Percentiles rank a stretch among this genome's conserved stretches.
phyloP scores from a whole-genome alignment of 2,113 vertebrate genomes.

The Scalopus aquaticus region DNA sequence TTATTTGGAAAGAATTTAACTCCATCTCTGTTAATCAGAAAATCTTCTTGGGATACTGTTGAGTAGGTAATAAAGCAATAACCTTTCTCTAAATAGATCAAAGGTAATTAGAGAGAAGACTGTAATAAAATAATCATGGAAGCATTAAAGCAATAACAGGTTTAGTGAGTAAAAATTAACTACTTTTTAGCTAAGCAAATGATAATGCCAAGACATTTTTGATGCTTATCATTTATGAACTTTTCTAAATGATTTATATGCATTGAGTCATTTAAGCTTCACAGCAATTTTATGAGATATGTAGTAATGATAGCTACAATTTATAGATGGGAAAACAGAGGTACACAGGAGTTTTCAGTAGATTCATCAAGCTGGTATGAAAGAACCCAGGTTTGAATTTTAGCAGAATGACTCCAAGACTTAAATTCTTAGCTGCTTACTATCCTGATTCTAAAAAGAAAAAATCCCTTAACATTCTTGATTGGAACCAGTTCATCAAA shows the following conservation, averaged over 20 bases:
- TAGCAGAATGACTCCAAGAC: background rate
- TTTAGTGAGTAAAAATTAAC: background rate
- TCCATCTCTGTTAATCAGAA: background rate
- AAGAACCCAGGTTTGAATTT: background rate
- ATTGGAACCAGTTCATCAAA: background rate
- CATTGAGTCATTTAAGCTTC: background rate
- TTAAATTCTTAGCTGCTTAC: background rate
- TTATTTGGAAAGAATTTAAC: background rate
- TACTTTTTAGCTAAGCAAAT: background rate
- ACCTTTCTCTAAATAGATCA: background rate
- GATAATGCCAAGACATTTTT: background rate
- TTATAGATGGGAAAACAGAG: background rate
- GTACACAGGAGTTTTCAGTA: background rate
- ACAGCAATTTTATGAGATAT: background rate
- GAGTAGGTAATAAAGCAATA: constrained; percentile 4
- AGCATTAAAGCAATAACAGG: background rate
- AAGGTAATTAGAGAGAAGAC: constrained; percentile 11
- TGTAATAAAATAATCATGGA: constrained; percentile 9
- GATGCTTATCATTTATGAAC: background rate
- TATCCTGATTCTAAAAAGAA: background rate
- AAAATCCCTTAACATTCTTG: background rate
- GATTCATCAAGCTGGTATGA: background rate
- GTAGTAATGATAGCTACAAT: background rate
- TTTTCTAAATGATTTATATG: background rate
- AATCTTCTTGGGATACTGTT: background rate